phyloP scores from a whole-genome alignment of 2,113 vertebrate genomes.

The Pelmatolapia mariae region DNA sequence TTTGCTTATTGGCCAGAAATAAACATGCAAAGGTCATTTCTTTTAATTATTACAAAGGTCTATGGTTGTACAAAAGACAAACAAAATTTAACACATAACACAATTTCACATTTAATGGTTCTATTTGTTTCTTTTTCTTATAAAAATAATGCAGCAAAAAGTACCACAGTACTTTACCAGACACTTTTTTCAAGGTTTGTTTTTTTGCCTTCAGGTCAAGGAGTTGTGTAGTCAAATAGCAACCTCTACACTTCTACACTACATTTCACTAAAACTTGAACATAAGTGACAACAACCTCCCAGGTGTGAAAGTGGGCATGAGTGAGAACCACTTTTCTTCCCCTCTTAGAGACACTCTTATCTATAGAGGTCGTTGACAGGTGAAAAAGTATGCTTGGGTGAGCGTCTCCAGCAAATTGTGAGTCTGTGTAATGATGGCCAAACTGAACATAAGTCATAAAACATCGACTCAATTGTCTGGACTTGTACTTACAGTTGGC shows the following conservation, averaged over 20 bases:
- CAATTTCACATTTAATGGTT: background rate
- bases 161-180: background rate
- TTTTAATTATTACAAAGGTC: background rate
- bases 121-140: background rate
- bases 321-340: background rate
- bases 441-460: slow-evolving; percentile 27
- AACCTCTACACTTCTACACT: background rate
- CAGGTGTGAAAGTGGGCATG: background rate
- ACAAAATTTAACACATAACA: background rate
- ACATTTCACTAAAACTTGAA: background rate
- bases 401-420: slow-evolving; percentile 12
- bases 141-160: background rate
- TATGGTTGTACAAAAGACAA: background rate
- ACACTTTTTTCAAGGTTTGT: background rate
- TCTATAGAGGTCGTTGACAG: slow-evolving; percentile 25
- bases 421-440: background rate
- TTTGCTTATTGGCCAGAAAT: no score
- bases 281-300: background rate
- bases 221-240: background rate
- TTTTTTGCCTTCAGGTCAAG: background rate
- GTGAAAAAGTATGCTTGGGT: slow-evolving; percentile 23
- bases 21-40: no score
- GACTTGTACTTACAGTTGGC: background rate
- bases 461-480: background rate
- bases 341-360: background rate